Percentiles rank a stretch among this genome's conserved stretches.
These are phyloP conservation scores for Zaprionus gabonicus DNA, from an alignment of 1,140 invertebrate species.

Conservation along the genomic window DNA sequence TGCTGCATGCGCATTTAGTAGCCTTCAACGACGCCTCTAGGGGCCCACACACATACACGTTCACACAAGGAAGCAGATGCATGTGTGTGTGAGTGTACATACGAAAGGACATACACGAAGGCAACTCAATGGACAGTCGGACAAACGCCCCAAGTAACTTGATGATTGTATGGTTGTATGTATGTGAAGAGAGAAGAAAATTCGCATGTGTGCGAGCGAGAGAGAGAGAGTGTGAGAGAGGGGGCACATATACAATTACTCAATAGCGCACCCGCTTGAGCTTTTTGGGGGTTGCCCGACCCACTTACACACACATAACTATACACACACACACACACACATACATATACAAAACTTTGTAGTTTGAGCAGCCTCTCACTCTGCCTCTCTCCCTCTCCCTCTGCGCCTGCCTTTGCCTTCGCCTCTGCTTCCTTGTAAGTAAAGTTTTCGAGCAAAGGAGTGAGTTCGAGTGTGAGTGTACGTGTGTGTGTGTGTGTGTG, in stretches of 20 bases:
- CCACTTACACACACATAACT: constrained; percentile 50
- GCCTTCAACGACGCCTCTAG: constrained; percentile 74
- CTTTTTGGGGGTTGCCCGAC: constrained; percentile 75
- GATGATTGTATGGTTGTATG: constrained; percentile 67
- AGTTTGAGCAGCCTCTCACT: constrained; percentile 53
- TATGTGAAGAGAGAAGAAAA: constrained; percentile 16
- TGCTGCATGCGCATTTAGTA: constrained; percentile 80
- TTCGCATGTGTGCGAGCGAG: constrained; percentile 16
- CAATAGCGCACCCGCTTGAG: constrained; percentile 74
- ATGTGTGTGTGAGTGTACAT: constrained; percentile 34
- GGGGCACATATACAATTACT: constrained; percentile 72
- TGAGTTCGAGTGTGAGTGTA: constrained; percentile 16
- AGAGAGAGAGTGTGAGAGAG: constrained; percentile 9
- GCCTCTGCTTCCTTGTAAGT: constrained; percentile 43
- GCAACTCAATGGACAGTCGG: constrained; percentile 74
- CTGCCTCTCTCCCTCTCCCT: constrained; percentile 17
- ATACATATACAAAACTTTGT: constrained; percentile 48
- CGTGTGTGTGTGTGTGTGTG: constrained; percentile 9
- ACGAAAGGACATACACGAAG: constrained; percentile 76
- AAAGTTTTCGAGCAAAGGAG: constrained; percentile 57
- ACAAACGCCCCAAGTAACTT: constrained; percentile 71
- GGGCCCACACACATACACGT: constrained; percentile 40
- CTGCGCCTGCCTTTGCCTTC: constrained; percentile 16
- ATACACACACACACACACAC: constrained; percentile 38
- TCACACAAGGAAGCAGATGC: constrained; percentile 30